Evolutionary conservation across 2,113 vertebrate species (phyloP), one percentile per base, ranked within the genome.

Genomic region (Calidris pygmaea): DNA sequence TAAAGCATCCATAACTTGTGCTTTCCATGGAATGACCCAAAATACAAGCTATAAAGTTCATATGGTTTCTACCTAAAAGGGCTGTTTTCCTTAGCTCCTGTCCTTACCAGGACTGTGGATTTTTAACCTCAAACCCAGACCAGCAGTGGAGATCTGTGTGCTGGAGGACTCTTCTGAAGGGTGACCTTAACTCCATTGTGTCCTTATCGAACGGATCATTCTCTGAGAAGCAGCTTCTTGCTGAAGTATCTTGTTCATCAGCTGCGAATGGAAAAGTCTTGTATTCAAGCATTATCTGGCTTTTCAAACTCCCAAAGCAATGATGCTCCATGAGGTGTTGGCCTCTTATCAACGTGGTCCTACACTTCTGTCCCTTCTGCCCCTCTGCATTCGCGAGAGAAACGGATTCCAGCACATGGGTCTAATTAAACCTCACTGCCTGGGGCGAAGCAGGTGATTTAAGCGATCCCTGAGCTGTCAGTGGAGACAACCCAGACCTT

Each of bases 311-410:
- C 48, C 45, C 48, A 14, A 12, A 41, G 68, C 52, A 30, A 19
- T 2, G 32, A 48, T 3, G 17, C 67, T 18, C 41, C 34, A 1
- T 0, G 11, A n/a, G 0, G 29, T 2, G 24, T 1, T 22, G 35
- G 30, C 50, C 26, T 59, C 59, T 41, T 30, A 4, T 23, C 70
- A 22, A 39, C 17, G 48, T 3, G 39, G 27, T 32, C 14, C 48
- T 30, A 12, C n/a, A 2, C 30, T 26, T n/a, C 5, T 14, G 11
- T 50, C 52, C 32, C 39, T n/a, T 39, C 47, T 6, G 15, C 6
- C 19, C 29, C 12, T 37, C 34, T 13, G 7, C 17, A 32, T 27
- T 32, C 14, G 17, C 1, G 14, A 58, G 14, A n/a, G 26, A 66
- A 47, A 21, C 1, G 19, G 45, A 58, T 22, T 12, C 45, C 65